These are phyloP conservation scores for Pheosia tremula DNA, from an alignment of 2,888 invertebrate species.

Conservation along the genomic window DNA sequence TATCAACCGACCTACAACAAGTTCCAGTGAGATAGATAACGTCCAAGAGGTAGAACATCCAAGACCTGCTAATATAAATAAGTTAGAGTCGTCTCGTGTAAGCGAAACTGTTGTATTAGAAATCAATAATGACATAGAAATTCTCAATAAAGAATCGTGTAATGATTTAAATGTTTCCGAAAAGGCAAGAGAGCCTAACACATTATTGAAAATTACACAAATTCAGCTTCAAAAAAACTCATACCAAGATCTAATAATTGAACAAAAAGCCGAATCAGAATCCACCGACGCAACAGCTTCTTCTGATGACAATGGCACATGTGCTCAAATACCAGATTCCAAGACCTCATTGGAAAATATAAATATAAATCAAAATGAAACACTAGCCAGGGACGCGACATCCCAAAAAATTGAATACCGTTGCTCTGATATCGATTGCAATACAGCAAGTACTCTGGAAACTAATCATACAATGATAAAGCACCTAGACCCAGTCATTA, in stretches of 20 bases:
- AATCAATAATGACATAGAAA: neutral
- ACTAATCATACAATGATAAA: conserved; percentile 48
- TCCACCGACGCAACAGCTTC: neutral
- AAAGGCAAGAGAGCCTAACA: neutral
- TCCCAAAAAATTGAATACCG: conserved; percentile 51
- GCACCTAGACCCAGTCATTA: conserved; percentile 52
- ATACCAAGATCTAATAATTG: conserved; percentile 5
- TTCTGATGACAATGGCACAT: neutral
- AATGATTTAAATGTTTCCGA: neutral
- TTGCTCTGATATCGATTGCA: conserved; percentile 52
- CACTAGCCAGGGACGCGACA: conserved; percentile 48
- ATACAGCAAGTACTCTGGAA: conserved; percentile 46
- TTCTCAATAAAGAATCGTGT: neutral
- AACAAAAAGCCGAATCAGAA: conserved; percentile 13
- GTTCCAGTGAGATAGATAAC: conserved; percentile 9
- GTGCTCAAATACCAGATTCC: conserved; percentile 30
- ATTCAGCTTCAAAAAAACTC: neutral
- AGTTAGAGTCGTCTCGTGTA: neutral
- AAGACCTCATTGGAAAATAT: conserved; percentile 51
- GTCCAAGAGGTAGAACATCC: conserved; percentile 8
- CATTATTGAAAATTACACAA: neutral
- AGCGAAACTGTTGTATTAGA: neutral
- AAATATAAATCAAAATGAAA: conserved; percentile 49
- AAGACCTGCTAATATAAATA: neutral
- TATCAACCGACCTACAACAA: conserved; percentile 46